Evolutionary conservation across 2,797 vertebrate species (phyloP), one percentile per base, ranked within the genome.

Genomic region (Melopsittacus undulatus): DNA sequence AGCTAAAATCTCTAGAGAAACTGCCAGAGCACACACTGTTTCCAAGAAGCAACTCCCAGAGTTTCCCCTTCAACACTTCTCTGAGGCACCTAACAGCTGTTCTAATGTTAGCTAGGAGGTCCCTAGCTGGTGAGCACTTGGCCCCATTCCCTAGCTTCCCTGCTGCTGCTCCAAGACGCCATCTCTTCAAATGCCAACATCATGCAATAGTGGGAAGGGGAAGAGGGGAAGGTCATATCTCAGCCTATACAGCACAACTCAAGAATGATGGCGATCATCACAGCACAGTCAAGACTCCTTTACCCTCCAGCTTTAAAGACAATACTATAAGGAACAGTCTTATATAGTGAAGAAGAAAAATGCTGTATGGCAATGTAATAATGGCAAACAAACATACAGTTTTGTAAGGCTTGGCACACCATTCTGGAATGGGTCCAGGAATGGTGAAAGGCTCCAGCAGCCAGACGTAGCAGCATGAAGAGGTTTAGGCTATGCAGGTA

Each of bases 331-430:
- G 36, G 63, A 95, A 56, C 26, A 69, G 52, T 14, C 19, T 54
- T 57, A 29, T 2, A 32, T 40, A 74, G 78, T 12, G 34, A 92
- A 73, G 66, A 84, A 63, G 49, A 62, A 43, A 38, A 88, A 46
- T n/a, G 66, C 43, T 62, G 5, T 34, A 59, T 72, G 67, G 30
- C 38, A 89, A 76, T 57, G 90, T 45, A 95, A 72, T 72, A 88
- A 91, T 3, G 2, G 59, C 54, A 87, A 93, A 90, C 66, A 90
- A 90, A 46, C 2, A 1, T 49, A 54, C 67, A 46, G 62, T 52
- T 73, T 51, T 84, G 36, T 76, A 86, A 90, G 70, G 54, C 62
- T 92, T 95, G 83, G 83, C 67, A 95, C 79, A 82, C 12, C n/a
- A 24, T 67, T 79, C 63, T 93, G 90, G 91, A 91, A 24, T 5